Base-by-base conservation (phyloP, 2,888 invertebrate species). In the Cryptus viduatorius region DNA sequence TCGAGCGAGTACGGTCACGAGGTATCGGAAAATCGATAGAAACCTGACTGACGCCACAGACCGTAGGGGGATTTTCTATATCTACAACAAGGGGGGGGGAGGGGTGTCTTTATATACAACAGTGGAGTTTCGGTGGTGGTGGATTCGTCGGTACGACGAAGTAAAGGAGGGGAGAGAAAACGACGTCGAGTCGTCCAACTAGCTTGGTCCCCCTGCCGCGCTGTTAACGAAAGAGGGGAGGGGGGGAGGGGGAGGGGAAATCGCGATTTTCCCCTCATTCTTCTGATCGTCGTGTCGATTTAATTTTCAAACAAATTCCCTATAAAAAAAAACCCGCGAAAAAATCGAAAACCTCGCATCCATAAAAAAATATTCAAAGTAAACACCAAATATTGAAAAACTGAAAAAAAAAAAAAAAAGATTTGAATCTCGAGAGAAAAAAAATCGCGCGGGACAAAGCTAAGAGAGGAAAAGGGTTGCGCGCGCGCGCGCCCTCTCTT, bases 1-100 rank as follows among this genome's bases (percentile, higher is more conserved):
- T 92, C 92, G 92, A 92, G 89, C 91, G 88, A 90, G 91, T 88
- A 89, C 89, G 91, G 92, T 92, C 92, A 92, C 93, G 91, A 91
- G 92, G 91, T 93, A 93, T 93, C 90, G 93, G 92, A 93, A 93
- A 93, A 93, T 93, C 93, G 93, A 93, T 93, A 93, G 91, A 90
- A 90, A 89, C 90, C 90, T 87, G 90, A 90, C 89, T 90, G 90
- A 91, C 92, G 92, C 91, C 88, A 88, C 88, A 85, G 84, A 64
- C 72, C 29, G 59, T 61, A 29, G 59, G 59, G 59, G 29, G 29
- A 61, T 61, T 61, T 31, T 61, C 59, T 14, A 29, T 29, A n/a
- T 24, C 29, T 61, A 61, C 29, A 29, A 29, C 14, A 24, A 64
- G 79, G 16, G 76, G 73, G 50, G 82, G 46, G 37, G 37, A 4